Conservation (phyloP, 2,113 vertebrate genomes). For the Barnardius zonarius region DNA sequence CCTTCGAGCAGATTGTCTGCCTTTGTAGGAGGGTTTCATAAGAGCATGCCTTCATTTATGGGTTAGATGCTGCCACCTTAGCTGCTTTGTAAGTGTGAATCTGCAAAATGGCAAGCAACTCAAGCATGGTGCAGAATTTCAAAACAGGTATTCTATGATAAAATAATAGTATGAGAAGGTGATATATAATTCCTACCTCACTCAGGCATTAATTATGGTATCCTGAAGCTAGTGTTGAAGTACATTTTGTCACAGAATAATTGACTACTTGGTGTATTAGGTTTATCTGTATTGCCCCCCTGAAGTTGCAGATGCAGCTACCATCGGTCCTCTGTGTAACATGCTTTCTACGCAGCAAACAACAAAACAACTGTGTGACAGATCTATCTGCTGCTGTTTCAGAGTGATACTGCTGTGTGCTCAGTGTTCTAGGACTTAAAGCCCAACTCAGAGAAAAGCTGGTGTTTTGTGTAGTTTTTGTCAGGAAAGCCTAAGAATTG, state of each 20-base stretch:
- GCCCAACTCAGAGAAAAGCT: background rate
- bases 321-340: rapidly evolving
- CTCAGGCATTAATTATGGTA: background rate
- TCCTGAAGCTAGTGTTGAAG: background rate
- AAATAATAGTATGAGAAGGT: background rate
- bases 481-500: background rate
- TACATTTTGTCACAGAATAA: background rate
- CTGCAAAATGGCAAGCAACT: background rate
- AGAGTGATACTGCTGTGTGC: background rate
- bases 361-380: background rate
- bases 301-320: background rate
- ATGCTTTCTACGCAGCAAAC: background rate
- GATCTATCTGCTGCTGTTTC: background rate
- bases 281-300: background rate
- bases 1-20: background rate
- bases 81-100: slow-evolving; percentile 20
- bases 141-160: background rate
- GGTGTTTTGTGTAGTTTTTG: background rate
- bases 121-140: background rate
- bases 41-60: background rate
- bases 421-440: background rate
- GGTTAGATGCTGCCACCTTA: background rate
- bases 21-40: background rate
- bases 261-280: background rate
- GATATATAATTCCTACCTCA: background rate